Evolutionary conservation across 2,797 vertebrate species (phyloP), one percentile per base, ranked within the genome.

Genomic region (Craterocephalus amniculus): DNA sequence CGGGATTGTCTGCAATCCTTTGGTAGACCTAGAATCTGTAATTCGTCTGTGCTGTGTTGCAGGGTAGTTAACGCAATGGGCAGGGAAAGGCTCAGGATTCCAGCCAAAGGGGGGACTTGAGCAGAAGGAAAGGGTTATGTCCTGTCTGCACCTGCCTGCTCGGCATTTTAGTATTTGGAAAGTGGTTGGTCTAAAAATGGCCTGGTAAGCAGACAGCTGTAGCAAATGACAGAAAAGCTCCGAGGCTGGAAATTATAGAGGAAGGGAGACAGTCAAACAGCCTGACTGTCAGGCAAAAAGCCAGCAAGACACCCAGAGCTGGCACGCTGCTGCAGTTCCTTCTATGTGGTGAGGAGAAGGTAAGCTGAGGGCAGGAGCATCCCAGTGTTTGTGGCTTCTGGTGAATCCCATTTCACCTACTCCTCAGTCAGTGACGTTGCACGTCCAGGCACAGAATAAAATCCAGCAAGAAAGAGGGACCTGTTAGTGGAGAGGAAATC

Each of bases 101-200:
- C 80, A 86, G 82, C 85, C 65, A 84, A 78, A 77, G 81, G 79
- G 76, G 82, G 78, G 70, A 83, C 81, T 85, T 86, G 86, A 90
- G 81, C 68, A 78, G 72, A 52, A 77, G 72, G 83, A 67, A 57
- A 62, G 62, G 82, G 81, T 82, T 78, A 75, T 80, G 83, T 48
- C 79, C 79, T 74, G 74, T 64, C 64, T 82, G 67, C 70, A 79
- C 76, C 70, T 69, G 70, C 58, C 75, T 77, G 68, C 54, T 78
- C 62, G 72, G 65, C 36, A 60, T 78, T 68, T 74, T 31, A 64
- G 76, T 76, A 73, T 83, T 83, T 87, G 84, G 63, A 70, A 83
- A 59, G 60, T 64, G 55, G 70, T 78, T 67, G 61, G 74, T 80
- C 58, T 80, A 85, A 83, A 63, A 70, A 83, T 77, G 79, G 74